Evolutionary conservation across 2,113 vertebrate species (phyloP), one percentile per base, ranked within the genome.

Genomic region (Mastomys natalensis): DNA sequence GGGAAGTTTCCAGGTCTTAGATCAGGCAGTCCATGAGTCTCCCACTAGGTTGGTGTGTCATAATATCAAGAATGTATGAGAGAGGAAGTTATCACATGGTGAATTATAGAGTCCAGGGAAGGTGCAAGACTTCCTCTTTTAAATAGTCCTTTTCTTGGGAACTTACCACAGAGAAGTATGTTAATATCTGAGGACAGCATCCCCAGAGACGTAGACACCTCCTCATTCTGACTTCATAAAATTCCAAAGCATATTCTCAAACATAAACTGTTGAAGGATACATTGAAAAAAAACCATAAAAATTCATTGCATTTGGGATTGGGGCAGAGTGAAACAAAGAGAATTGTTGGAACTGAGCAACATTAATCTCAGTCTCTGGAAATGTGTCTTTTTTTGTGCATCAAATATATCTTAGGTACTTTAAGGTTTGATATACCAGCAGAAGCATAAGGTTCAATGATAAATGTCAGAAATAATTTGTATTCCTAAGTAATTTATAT

Each of bases 261-360:
- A 82, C n/a, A 82, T 22, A 82, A 82, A 82, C 21, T 60, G 12
- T 40, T 82, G 37, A 82, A 40, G 37, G 12, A 40, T 60, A 40
- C 1, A 60, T 60, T 40, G 8, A 22, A 40, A 40, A 24, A 80
- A 81, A 82, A 22, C 6, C 34, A 58, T 82, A 40, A 82, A 40
- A 60, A 60, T 21, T 22, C 78, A 81, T 58, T n/a, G 5, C 3
- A 8, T 60, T 82, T 82, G 13, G 22, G 37, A 29, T 40, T 60
- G 55, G 7, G 1, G 12, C 19, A 85, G 19, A 95, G 6, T 90
- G 43, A 89, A 48, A 82, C 2, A 60, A 40, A 29, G 16, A 26
- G 11, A 81, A 76, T 94, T 92, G 19, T 89, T 96, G 76, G 37
- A 88, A 1, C 22, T 64, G 66, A 88, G 34, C 92, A 22, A 58